Evolutionary conservation across 2,113 vertebrate species (phyloP).

Genomic region (Chrysemys picta): DNA sequence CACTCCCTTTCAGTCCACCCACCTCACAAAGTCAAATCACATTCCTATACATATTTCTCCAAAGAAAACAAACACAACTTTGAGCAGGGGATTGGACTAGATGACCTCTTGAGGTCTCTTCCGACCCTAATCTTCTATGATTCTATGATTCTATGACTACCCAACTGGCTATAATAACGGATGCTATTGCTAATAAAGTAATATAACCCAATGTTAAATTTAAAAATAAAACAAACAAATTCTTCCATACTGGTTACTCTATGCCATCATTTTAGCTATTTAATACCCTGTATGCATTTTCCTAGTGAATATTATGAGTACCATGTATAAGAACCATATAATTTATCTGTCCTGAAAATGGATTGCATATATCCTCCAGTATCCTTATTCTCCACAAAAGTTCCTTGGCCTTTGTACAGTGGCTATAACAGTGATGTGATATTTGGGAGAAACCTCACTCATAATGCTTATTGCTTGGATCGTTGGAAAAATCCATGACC

Average conservation of each 20-base stretch:
- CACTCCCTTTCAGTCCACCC: background rate
- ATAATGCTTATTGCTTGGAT: slow-evolving; percentile 36
- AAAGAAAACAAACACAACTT: slow-evolving; percentile 52
- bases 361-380: background rate
- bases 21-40: background rate
- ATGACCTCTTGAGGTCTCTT: too few relatives aligned
- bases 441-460: slow-evolving; percentile 37
- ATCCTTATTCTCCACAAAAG: background rate
- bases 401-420: background rate
- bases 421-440: slow-evolving; percentile 37
- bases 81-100: too few relatives aligned
- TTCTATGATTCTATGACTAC: background rate
- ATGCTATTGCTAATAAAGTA: slow-evolving; percentile 54
- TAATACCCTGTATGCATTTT: slow-evolving; percentile 4
- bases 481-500: slow-evolving; percentile 33
- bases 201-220: slow-evolving; percentile 45
- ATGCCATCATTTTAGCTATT: slow-evolving; percentile 11
- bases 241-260: background rate
- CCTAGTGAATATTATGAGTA: background rate
- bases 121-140: too few relatives aligned
- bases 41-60: background rate
- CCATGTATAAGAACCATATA: slow-evolving; percentile 16
- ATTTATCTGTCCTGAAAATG: slow-evolving; percentile 47
- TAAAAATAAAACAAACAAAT: slow-evolving; percentile 62
- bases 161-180: slow-evolving; percentile 34